Evolutionary conservation across 2,797 vertebrate genomes (phyloP), one percentile per base, ranked within the genome.

Genomic region (Arnoldichthys spilopterus): DNA sequence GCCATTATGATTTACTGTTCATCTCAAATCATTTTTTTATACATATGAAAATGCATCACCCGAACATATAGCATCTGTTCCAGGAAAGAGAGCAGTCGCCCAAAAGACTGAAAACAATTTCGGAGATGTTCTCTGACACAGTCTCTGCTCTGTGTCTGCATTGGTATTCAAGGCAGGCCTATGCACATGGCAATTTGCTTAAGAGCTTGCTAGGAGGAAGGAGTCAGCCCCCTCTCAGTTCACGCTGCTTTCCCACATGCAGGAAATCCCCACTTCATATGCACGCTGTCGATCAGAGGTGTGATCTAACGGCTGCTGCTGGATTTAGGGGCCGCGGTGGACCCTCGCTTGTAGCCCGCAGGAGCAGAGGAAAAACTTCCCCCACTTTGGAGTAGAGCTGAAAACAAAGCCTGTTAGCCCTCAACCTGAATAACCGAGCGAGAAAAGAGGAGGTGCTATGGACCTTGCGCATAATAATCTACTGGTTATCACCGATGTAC

Each of bases 261-360:
- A 83, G 81, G 76, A 86, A 84, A 85, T 86, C 81, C 82, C 70
- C 71, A 74, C 84, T 87, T 86, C 73, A 81, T 77, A 87, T 88
- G 85, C 84, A 78, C 77, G 30, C 74, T 84, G 82, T 84, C 63
- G 73, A 86, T 86, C 81, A 51, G 76, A 86, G 76, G 64, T 86
- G 78, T 79, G 85, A 85, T 85, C 79, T 74, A 64, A 84, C 30
- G 72, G 56, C 76, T 72, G 68, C 58, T 67, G 74, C 73, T 61
- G 64, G 79, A 82, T 74, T 78, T 81, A 77, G 62, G 63, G 76
- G 78, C 37, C 78, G 53, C 74, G 53, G 26, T 37, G 72, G 82
- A 77, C 81, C 64, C 16, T 81, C 45, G 49, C 47, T 72, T 20
- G 30, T 53, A 67, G 69, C 75, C 77, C 66, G 62, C 37, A 78